These are phyloP conservation scores for Drosophila ambigua DNA, from an alignment of 1,140 invertebrate genomes.

Conservation along the genomic window DNA sequence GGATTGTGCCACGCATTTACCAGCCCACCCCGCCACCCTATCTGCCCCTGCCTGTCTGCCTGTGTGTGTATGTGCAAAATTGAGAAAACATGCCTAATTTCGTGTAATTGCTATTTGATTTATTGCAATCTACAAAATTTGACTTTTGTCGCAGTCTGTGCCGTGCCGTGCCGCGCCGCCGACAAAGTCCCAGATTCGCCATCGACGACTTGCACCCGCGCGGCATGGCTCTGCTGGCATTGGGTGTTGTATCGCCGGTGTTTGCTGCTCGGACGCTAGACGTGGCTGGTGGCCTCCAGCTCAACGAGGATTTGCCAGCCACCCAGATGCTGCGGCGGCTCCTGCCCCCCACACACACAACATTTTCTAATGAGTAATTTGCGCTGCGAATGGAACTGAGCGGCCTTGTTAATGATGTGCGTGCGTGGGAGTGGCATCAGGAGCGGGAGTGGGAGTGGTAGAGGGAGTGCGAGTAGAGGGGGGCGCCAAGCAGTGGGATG, in stretches of 20 bases:
- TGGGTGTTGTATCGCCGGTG: constrained; percentile 22
- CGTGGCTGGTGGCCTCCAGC: constrained; percentile 39
- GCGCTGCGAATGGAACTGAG: constrained; percentile 32
- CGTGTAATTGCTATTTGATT: constrained; percentile 84
- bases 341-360: constrained; percentile 7
- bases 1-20: constrained; percentile 1
- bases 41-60: too few relatives aligned
- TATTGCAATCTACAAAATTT: constrained; percentile 83
- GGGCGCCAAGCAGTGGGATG: constrained; percentile 8
- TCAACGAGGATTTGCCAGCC: constrained; percentile 44
- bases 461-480: neutral
- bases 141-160: constrained; percentile 78
- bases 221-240: constrained; percentile 17
- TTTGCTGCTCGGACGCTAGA: constrained; percentile 42
- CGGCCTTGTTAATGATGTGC: constrained; percentile 72
- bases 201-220: neutral
- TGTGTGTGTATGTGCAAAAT: constrained; percentile 61
- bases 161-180: constrained; percentile 32
- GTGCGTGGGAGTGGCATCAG: constrained; percentile 25
- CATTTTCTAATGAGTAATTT: constrained; percentile 80
- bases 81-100: constrained; percentile 84
- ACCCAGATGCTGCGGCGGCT: constrained; percentile 46
- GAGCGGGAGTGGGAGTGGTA: neutral
- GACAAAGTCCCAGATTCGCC: constrained; percentile 45
- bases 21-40: neutral